These are phyloP conservation scores for Hesperophylax magnus DNA, from an alignment of 1,140 invertebrate genomes.

Conservation along the genomic window DNA sequence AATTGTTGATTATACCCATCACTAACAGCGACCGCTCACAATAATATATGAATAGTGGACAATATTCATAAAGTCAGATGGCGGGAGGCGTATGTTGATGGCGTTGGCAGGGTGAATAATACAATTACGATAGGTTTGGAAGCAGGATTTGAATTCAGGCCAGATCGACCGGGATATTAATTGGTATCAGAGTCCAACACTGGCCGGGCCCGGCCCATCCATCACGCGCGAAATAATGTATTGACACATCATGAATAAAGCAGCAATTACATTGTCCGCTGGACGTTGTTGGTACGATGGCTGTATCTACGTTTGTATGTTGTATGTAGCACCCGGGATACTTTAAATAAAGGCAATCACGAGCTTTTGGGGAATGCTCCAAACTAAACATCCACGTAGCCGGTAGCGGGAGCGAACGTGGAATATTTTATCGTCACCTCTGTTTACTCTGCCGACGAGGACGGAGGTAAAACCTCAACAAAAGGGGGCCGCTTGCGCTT, in stretches of 20 bases:
- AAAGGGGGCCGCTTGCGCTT: conserved; percentile 13
- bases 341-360: conserved; percentile 49
- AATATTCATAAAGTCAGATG: too few relatives aligned
- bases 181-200: too few relatives aligned
- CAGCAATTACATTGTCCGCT: conserved; percentile 40
- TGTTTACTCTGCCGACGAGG: conserved; percentile 1
- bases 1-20: too few relatives aligned
- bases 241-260: conserved; percentile 47
- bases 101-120: background rate
- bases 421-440: conserved; percentile 47
- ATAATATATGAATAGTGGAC: too few relatives aligned
- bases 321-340: conserved; percentile 8
- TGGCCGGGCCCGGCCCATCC: background rate
- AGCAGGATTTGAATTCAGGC: background rate
- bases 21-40: too few relatives aligned
- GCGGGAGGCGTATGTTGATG: background rate
- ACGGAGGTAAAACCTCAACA: conserved; percentile 11
- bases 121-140: too few relatives aligned
- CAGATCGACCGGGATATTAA: background rate
- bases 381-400: conserved; percentile 30
- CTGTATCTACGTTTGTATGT: conserved; percentile 7
- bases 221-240: conserved; percentile 34
- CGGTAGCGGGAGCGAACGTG: conserved; percentile 14
- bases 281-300: background rate
- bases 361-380: conserved; percentile 38